Base-by-base conservation (phyloP, 1,140 invertebrate genomes). In the Teleopsis dalmanni region DNA sequence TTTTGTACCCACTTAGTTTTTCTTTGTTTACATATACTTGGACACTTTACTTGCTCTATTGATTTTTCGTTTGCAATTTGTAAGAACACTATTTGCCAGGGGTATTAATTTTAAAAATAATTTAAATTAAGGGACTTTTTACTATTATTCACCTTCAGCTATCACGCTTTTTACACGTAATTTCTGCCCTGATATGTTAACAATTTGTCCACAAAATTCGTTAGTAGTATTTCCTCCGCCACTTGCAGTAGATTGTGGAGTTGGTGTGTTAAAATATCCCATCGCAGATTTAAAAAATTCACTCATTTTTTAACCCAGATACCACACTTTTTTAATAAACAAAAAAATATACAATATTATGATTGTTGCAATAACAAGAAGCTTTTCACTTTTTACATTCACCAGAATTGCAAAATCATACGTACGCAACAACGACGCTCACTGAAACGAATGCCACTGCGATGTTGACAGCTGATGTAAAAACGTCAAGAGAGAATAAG, bases 131-230 rank as follows among this genome's bases (percentile, higher is more conserved):
- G 18, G 23, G 35, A 10, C 4, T 31, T 2, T 35, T 8, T 26
- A n/a, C 14, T 10, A 27, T 27, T 35, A 11, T 40, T 45, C 52
- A 95, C 93, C 92, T 87, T 95, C 92, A 41, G 91, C 92, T 56
- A 95, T 89, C 58, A 95, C 83, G 75, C 82, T 84, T 72, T 86
- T 91, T 38, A 95, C 87, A 70, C 87, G 78, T 48, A 95, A 75
- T 76, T 90, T 93, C 64, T 91, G 84, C 68, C 84, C 86, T 55
- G 84, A 88, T 56, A 96, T 81, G 75, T 95, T 91, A 38, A 96
- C 79, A 57, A 81, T 76, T 75, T 94, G 88, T 26, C 92, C 92
- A 50, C 95, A 85, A 73, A 92, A 93, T 72, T 91, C 88, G 76
- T 91, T 91, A 56, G 50, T 56, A 35, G 25, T 38, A 25, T 48